Base-by-base conservation (phyloP, 2,113 vertebrate genomes). In the Microtus montanus region DNA sequence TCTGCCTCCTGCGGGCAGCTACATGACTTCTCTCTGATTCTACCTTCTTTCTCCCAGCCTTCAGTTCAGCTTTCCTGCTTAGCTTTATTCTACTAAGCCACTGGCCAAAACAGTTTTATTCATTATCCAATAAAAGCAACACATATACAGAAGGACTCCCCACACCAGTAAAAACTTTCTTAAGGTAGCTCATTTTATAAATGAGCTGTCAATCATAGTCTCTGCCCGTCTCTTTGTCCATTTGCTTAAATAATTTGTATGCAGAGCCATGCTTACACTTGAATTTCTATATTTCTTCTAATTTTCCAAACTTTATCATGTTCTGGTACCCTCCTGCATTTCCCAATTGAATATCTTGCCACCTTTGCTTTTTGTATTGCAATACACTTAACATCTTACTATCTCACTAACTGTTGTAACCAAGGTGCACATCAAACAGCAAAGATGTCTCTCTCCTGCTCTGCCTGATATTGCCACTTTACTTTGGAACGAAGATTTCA, bases 141-240 rank as follows among this genome's bases (percentile, higher is more conserved):
- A 58, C 58, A 58, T 20, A 58, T 58, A 58, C 2, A 2, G 19
- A 58, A 58, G 58, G 6, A 58, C 58, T 58, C 19, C 6, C 54
- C 5, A 58, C 19, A 58, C 54, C 17, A 58, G 54, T 20, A 58
- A 58, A 75, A 22, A 49, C 19, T 82, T 93, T 92, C 38, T 9
- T 71, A 22, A 80, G 24, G 11, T 75, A 91, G 61, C 87, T 91
- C 41, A 78, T 15, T 93, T 89, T 79, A 19, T 77, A 88, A 90
- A 30, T 63, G 74, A 54, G 20, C 13, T 89, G 5, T 86, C 58
- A n/a, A 11, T 84, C 82, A 47, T 58, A 4, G 30, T 84, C 8
- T 91, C 35, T 35, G 80, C 41, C 88, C 7, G 35, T 1, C 78
- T 63, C 6, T 44, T 88, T 44, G 35, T 71, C 12, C 4, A 73